phyloP scores from a whole-genome alignment of 2,797 vertebrate species.

The Arctocebus calabarensis region DNA sequence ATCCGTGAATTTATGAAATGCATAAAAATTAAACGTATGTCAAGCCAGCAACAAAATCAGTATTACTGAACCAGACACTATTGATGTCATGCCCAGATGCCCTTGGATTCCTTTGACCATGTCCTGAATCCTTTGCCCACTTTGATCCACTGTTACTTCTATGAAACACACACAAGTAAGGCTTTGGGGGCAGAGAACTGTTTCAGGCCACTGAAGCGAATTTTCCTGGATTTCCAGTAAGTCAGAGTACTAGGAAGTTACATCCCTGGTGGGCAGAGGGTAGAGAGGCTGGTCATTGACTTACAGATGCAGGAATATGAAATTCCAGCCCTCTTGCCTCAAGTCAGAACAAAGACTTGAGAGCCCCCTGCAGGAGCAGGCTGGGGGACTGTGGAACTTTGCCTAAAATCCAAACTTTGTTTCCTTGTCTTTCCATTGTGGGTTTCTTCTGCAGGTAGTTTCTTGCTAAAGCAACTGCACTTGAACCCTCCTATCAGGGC shows the following conservation, averaged over 20 bases:
- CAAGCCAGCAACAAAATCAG: neutral
- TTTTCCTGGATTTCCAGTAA: neutral
- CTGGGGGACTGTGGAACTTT: neutral
- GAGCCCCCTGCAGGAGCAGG: neutral
- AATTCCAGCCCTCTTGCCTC: constrained; percentile 6
- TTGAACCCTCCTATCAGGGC: neutral
- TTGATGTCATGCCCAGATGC: too few species aligned
- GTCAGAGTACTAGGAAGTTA: neutral
- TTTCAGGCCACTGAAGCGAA: neutral
- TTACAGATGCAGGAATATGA: neutral
- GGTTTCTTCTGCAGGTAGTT: neutral
- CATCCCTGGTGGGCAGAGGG: neutral
- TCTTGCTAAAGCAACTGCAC: neutral
- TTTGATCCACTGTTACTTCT: neutral
- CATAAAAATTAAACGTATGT: constrained; percentile 26
- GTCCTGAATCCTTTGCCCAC: neutral
- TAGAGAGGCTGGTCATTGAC: neutral
- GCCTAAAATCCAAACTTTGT: neutral
- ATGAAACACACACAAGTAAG: neutral
- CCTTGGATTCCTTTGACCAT: neutral
- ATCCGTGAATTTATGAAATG: constrained; percentile 20
- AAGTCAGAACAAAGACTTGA: neutral
- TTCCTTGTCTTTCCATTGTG: neutral
- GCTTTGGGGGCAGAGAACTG: neutral
- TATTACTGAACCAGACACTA: neutral